Percentiles rank a stretch among this genome's conserved stretches.
Conservation (phyloP, 1,140 invertebrate genomes). For the roundworm (Caenorhabditis elegans) region DNA sequence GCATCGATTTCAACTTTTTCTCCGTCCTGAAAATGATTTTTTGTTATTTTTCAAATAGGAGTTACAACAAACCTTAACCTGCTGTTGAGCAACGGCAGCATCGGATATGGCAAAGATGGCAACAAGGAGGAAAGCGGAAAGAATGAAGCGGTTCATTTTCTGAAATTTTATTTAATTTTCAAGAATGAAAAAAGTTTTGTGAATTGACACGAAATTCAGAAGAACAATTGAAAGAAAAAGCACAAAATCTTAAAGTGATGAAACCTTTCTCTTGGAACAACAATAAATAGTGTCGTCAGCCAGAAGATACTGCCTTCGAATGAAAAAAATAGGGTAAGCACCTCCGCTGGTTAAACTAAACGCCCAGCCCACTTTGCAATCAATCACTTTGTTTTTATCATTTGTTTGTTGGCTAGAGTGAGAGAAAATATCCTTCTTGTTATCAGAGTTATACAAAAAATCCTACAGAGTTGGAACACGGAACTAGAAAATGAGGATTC, state of each 20-base stretch:
- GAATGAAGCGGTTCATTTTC: conserved; percentile 9
- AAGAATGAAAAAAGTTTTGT: neutral
- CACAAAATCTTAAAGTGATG: neutral
- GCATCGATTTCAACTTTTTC: neutral
- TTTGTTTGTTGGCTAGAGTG: neutral
- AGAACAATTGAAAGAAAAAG: too few species aligned
- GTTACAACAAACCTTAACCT: neutral
- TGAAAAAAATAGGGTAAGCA: neutral
- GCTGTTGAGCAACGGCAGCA: neutral
- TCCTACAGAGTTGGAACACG: neutral
- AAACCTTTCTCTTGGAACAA: neutral
- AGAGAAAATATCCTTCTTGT: too few species aligned
- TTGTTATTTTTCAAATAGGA: neutral
- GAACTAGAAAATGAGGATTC: neutral
- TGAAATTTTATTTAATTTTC: neutral
- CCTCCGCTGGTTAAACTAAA: neutral
- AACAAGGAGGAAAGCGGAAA: neutral
- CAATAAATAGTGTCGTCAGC: conserved; percentile 17
- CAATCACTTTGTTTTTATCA: conserved; percentile 26
- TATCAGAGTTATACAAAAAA: too few species aligned
- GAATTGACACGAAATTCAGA: neutral
- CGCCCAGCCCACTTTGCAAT: neutral
- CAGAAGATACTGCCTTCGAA: neutral
- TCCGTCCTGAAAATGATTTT: neutral
- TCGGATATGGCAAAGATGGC: neutral